phyloP scores from a whole-genome alignment of 2,888 invertebrate species.

The Tineola bisselliella region DNA sequence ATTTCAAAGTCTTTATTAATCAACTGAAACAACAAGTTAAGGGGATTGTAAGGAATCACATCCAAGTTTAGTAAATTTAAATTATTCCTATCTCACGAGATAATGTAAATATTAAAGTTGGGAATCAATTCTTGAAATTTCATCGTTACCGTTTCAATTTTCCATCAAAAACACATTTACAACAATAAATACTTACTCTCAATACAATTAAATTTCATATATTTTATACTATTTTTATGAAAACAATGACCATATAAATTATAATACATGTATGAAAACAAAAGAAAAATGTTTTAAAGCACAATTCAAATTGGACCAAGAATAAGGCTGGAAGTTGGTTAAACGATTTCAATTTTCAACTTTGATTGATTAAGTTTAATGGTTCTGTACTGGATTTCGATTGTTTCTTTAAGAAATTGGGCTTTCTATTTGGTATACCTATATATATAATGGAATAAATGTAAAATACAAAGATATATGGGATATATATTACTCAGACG shows the following conservation, averaged over 20 bases:
- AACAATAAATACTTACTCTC: too few species aligned
- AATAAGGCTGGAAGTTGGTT: background rate
- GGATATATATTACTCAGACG: too few species aligned
- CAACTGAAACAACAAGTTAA: constrained; percentile 9
- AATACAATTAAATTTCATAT: too few species aligned
- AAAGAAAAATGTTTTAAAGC: background rate
- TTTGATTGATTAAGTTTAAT: constrained; percentile 13
- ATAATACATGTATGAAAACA: too few species aligned
- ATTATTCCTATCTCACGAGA: constrained; percentile 6
- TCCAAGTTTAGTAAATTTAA: constrained; percentile 9
- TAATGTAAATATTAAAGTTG: constrained; percentile 11
- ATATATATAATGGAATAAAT: too few species aligned
- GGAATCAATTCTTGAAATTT: background rate
- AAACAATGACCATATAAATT: too few species aligned
- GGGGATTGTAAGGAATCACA: constrained; percentile 7
- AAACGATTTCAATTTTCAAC: constrained; percentile 10
- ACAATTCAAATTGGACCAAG: background rate
- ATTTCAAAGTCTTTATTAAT: constrained; percentile 6
- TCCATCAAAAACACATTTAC: background rate
- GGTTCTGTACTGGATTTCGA: background rate
- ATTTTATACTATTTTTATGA: too few species aligned
- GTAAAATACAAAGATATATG: too few species aligned
- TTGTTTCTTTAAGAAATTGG: constrained; percentile 4
- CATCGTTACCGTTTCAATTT: background rate
- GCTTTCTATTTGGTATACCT: background rate